phyloP scores from a whole-genome alignment of 2,113 vertebrate genomes.

The Gallinago paraguaiae region DNA sequence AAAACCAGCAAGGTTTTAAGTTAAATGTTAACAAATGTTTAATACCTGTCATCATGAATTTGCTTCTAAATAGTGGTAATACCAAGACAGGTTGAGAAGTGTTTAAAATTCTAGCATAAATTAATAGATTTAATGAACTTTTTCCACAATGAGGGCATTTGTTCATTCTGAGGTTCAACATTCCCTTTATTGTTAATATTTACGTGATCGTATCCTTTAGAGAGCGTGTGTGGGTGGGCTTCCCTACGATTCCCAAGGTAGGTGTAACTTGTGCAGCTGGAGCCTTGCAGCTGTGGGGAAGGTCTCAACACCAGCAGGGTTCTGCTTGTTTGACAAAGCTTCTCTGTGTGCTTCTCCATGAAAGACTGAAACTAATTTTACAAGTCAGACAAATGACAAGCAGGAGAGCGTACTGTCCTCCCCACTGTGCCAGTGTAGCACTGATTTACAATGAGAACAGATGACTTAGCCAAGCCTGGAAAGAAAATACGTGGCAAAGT shows the following conservation, averaged over 20 bases:
- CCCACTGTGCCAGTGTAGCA: background rate
- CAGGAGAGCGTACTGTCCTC: background rate
- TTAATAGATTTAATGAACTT: background rate
- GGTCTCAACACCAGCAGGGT: background rate
- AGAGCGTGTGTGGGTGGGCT: rapidly evolving
- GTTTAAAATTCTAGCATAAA: background rate
- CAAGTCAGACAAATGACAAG: background rate
- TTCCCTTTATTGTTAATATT: background rate
- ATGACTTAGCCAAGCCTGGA: background rate
- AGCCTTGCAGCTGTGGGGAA: background rate
- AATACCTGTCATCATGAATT: background rate
- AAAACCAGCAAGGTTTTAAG: background rate
- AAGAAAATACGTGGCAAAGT: background rate
- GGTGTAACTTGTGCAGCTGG: background rate
- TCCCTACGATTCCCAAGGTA: rapidly evolving
- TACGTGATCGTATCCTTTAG: rapidly evolving
- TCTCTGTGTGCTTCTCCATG: background rate
- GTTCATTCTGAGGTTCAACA: background rate
- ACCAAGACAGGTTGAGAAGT: background rate
- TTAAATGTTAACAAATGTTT: conserved; percentile 1
- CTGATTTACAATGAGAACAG: background rate
- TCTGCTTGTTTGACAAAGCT: background rate
- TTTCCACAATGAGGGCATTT: background rate
- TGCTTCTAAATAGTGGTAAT: background rate
- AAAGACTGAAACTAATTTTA: background rate